phyloP scores from a whole-genome alignment of 2,888 invertebrate genomes.

The Stenotaenia linearis region DNA sequence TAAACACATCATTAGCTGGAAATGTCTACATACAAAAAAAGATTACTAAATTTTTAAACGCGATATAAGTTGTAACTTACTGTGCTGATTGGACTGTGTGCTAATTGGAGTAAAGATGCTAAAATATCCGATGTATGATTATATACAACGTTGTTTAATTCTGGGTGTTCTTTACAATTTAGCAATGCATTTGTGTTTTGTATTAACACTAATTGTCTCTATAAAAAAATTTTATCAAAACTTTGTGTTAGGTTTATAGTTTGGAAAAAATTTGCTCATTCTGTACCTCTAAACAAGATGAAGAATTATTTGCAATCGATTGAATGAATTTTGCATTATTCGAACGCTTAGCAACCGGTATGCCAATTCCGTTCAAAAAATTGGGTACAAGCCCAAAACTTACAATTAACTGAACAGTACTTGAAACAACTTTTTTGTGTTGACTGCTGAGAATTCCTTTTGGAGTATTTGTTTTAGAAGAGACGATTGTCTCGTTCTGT shows the following conservation, averaged over 20 bases:
- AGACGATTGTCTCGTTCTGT: background rate
- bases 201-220: background rate
- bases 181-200: background rate
- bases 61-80: background rate
- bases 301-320: background rate
- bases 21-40: background rate
- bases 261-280: no score
- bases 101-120: background rate
- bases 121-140: background rate
- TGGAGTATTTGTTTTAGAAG: no score
- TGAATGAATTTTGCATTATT: background rate
- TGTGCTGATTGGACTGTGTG: background rate
- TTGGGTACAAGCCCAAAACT: slow-evolving; percentile 62
- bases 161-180: background rate
- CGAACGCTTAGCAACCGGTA: slow-evolving; percentile 52
- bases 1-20: background rate
- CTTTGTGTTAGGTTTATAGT: background rate
- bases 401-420: slow-evolving; percentile 57
- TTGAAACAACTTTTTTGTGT: background rate
- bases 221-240: background rate
- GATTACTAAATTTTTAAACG: background rate
- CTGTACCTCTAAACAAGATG: background rate
- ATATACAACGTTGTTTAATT: background rate
- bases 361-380: slow-evolving; percentile 61
- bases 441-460: background rate